These are phyloP conservation scores for Acleris holmiana DNA, from an alignment of 2,888 invertebrate species.

Conservation along the genomic window DNA sequence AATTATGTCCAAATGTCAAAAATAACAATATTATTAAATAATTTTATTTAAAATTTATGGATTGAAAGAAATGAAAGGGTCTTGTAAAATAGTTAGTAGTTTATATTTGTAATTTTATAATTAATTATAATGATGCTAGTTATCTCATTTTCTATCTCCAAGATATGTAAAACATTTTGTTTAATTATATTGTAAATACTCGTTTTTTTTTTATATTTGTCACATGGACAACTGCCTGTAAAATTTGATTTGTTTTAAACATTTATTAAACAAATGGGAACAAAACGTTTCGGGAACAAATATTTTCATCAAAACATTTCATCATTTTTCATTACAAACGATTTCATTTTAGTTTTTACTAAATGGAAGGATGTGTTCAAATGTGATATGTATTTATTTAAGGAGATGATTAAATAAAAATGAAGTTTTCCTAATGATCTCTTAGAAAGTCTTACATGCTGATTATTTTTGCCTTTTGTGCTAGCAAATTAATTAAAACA, in stretches of 20 bases:
- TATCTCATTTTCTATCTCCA: conserved; percentile 25
- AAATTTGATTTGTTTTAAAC: not conserved
- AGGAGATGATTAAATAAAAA: conserved; percentile 65
- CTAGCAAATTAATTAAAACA: conserved; percentile 43
- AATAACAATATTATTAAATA: conserved; percentile 41
- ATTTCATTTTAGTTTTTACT: conserved; percentile 48
- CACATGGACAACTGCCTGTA: too few relatives aligned
- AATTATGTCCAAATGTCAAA: conserved; percentile 30
- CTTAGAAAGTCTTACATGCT: conserved; percentile 80
- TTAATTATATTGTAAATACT: not conserved
- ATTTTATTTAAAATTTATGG: conserved; percentile 36
- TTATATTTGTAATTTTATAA: conserved; percentile 24
- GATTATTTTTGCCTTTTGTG: conserved; percentile 54
- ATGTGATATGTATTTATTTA: conserved; percentile 82
- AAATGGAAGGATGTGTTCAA: conserved; percentile 81
- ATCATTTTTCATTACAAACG: conserved; percentile 52
- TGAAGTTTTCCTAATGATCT: conserved; percentile 83
- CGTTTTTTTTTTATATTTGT: not conserved
- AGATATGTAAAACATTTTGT: conserved; percentile 15
- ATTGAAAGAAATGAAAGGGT: conserved; percentile 34
- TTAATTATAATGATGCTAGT: conserved; percentile 31
- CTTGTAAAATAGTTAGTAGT: conserved; percentile 31
- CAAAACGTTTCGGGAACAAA: conserved; percentile 43
- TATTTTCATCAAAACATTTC: conserved; percentile 9
- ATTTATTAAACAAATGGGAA: conserved; percentile 47